Evolutionary conservation across 1,140 invertebrate species (phyloP).

Genomic region (Lordiphosa stackelbergi): DNA sequence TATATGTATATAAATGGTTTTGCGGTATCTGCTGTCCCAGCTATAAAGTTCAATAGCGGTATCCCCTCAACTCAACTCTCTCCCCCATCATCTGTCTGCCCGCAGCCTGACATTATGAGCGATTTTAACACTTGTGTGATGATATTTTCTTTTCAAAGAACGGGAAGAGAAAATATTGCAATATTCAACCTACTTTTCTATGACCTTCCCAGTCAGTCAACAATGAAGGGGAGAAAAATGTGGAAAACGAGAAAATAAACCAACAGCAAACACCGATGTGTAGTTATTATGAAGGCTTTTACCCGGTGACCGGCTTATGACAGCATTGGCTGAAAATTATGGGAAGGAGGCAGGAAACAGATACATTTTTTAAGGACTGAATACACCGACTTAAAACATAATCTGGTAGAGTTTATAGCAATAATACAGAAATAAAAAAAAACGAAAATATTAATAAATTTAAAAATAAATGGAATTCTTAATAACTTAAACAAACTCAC

Average conservation of each 20-base stretch:
- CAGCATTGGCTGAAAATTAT: slow-evolving; percentile 16
- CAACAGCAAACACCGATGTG: slow-evolving; percentile 34
- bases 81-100: slow-evolving; percentile 6
- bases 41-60: slow-evolving; percentile 57
- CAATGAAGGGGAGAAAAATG: slow-evolving; percentile 14
- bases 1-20: slow-evolving; percentile 4
- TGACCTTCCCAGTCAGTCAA: slow-evolving; percentile 30
- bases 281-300: slow-evolving; percentile 65
- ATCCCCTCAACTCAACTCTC: background rate
- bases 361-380: too few species aligned
- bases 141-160: slow-evolving; percentile 64
- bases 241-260: background rate
- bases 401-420: background rate
- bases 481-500: too few species aligned
- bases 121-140: slow-evolving; percentile 67
- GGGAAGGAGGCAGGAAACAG: background rate
- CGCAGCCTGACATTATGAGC: slow-evolving; percentile 65
- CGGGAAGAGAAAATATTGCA: slow-evolving; percentile 44
- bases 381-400: too few species aligned
- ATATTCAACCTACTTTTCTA: slow-evolving; percentile 64
- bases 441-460: too few species aligned
- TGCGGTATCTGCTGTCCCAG: slow-evolving; percentile 14
- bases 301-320: slow-evolving; percentile 43
- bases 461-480: too few species aligned
- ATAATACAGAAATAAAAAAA: too few species aligned